Evolutionary conservation across 1,140 invertebrate species (phyloP).

Genomic region (Neelides sp.): DNA sequence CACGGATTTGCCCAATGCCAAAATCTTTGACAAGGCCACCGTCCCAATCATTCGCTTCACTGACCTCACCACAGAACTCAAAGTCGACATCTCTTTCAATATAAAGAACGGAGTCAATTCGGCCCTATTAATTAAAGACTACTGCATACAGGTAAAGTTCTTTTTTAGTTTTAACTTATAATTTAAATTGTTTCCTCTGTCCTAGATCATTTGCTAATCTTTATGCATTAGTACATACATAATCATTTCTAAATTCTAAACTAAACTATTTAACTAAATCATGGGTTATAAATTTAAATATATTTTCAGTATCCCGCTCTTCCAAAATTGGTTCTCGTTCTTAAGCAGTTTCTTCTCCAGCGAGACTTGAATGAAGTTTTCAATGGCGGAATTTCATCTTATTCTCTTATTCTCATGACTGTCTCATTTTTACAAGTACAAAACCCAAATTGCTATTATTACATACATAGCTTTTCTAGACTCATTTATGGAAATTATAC

Average conservation of each 20-base stretch:
- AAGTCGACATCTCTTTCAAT: slow-evolving; percentile 96
- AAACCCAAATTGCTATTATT: slow-evolving; percentile 15
- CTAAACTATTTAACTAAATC: no score
- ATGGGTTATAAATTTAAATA: no score
- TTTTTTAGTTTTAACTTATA: no score
- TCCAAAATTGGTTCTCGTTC: slow-evolving; percentile 83
- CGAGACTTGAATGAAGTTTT: slow-evolving; percentile 98
- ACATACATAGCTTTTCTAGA: background rate
- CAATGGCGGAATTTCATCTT: slow-evolving; percentile 96
- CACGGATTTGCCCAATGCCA: slow-evolving; percentile 72
- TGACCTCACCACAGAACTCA: slow-evolving; percentile 83
- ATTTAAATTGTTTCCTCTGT: no score
- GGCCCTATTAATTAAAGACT: slow-evolving; percentile 83
- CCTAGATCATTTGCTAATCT: no score
- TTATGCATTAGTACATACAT: no score
- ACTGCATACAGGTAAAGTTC: no score
- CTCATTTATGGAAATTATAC: no score
- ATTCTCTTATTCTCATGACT: slow-evolving; percentile 95
- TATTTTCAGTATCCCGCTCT: slow-evolving; percentile 78
- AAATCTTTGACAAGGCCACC: slow-evolving; percentile 94
- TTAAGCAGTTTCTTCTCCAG: slow-evolving; percentile 95
- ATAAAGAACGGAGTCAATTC: slow-evolving; percentile 91
- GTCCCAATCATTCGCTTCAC: slow-evolving; percentile 94
- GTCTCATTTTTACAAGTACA: slow-evolving; percentile 89
- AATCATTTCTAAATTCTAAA: no score